Base-by-base conservation (phyloP, 1,140 invertebrate genomes). In the Lordiphosa collinella region DNA sequence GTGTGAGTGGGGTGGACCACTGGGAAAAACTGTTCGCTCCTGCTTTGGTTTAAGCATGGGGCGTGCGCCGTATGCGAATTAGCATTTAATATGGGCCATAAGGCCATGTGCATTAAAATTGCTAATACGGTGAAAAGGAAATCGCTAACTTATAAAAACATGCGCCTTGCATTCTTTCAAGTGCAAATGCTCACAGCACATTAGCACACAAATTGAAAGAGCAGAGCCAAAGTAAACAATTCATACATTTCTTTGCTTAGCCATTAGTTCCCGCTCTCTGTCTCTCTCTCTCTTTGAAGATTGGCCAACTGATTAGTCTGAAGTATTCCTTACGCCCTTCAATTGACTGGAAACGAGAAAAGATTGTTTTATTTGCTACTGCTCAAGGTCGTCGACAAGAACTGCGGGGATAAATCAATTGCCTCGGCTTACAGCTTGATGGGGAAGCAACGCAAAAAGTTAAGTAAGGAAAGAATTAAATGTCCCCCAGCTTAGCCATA, bases 41-140 rank as follows among this genome's bases (percentile, higher is more conserved):
- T 22, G 18, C 18, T 40, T 44, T 61, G 51, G 53, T 32, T 51
- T 52, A 43, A 44, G 56, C 50, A 47, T 56, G 12, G 48, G 36
- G 59, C 52, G 55, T 71, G 65, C 46, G 55, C 36, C 55, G 63
- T 68, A 43, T 66, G 38, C 57, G 55, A 80, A 80, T 80, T 80
- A 80, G 76, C 76, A 82, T 80, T 80, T 82, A 80, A 80, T 80
- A 71, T 64, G 55, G 62, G 66, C 52, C 78, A 72, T 67, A 82
- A 54, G 71, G 61, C 61, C 71, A 58, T 43, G 48, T 51, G 51
- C 61, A 75, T 82, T 71, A 74, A 67, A 75, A 80, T 82, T 82
- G 66, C 76, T 82, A 80, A 76, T 82, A 75, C 48, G 49, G 2
- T 8, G 12, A 38, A 38, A 3, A 12, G 32, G 12, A 54, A 55